phyloP scores from a whole-genome alignment of 2,888 invertebrate genomes.

The Leptogaster cylindrica region DNA sequence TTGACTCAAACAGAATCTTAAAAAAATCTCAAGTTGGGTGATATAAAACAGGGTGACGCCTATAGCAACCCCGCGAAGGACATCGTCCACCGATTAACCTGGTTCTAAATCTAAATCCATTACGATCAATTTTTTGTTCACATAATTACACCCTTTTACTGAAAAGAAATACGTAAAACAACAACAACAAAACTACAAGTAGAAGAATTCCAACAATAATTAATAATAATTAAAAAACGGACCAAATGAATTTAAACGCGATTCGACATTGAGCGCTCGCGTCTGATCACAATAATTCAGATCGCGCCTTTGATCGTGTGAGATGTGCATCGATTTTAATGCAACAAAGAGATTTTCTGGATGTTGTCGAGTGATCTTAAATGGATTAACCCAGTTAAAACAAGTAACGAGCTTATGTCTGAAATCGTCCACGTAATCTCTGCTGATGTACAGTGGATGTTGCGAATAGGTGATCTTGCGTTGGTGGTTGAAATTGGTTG shows the following conservation, averaged over 20 bases:
- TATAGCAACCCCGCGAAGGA: too few relatives aligned
- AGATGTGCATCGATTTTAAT: background rate
- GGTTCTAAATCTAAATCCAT: constrained; percentile 37
- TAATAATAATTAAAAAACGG: background rate
- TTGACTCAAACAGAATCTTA: background rate
- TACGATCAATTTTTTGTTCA: constrained; percentile 28
- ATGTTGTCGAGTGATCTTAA: too few relatives aligned
- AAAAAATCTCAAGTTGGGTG: too few relatives aligned
- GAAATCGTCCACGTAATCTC: background rate
- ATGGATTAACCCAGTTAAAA: constrained; percentile 21
- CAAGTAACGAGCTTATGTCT: background rate
- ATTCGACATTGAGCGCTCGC: background rate
- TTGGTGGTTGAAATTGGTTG: too few relatives aligned
- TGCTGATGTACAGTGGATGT: too few relatives aligned
- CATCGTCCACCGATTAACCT: constrained; percentile 37
- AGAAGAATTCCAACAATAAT: background rate
- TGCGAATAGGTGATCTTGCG: too few relatives aligned
- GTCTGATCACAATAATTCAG: background rate
- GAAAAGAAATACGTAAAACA: too few relatives aligned
- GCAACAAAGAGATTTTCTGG: background rate
- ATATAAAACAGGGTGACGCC: too few relatives aligned
- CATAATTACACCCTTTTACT: background rate
- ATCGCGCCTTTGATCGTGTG: background rate
- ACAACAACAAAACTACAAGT: too few relatives aligned
- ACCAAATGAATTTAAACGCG: background rate